Conservation (phyloP, 2,888 invertebrate genomes). For the Ganaspis brasiliensis region DNA sequence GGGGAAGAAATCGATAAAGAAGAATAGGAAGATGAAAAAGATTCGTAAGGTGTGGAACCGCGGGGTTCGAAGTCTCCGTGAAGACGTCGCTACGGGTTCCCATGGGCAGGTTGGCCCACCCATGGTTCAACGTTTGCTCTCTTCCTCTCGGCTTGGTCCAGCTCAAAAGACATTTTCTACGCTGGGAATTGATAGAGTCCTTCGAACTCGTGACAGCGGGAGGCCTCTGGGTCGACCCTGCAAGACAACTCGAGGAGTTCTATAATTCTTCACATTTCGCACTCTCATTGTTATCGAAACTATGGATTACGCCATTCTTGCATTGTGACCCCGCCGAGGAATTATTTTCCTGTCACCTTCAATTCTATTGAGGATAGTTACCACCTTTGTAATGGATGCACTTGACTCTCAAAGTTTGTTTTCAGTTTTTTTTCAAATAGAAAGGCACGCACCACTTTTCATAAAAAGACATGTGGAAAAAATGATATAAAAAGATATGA, state of each 20-base stretch:
- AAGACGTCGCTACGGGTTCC: conserved; percentile 65
- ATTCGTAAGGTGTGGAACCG: conserved; percentile 60
- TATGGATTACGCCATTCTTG: conserved; percentile 74
- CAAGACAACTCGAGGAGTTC: conserved; percentile 55
- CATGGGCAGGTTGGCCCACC: conserved; percentile 79
- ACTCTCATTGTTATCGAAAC: conserved; percentile 75
- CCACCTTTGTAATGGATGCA: conserved; percentile 51
- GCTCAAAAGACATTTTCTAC: conserved; percentile 58
- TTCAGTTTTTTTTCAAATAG: background rate
- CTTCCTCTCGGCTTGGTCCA: conserved; percentile 48
- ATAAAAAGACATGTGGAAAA: background rate
- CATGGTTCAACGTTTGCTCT: conserved; percentile 72
- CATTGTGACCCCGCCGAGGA: conserved; percentile 41
- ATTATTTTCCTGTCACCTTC: conserved; percentile 32
- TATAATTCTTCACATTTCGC: conserved; percentile 72
- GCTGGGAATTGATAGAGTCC: conserved; percentile 75
- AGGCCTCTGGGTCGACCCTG: conserved; percentile 55
- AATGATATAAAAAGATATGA: no score
- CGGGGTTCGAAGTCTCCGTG: conserved; percentile 63
- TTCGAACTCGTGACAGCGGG: conserved; percentile 78
- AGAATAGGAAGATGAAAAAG: conserved; percentile 51
- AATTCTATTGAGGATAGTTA: conserved; percentile 31
- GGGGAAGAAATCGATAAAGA: conserved; percentile 43
- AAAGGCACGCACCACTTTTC: background rate
- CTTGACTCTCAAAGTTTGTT: conserved; percentile 54